phyloP scores from a whole-genome alignment of 2,113 vertebrate genomes.

The Caloenas nicobarica region DNA sequence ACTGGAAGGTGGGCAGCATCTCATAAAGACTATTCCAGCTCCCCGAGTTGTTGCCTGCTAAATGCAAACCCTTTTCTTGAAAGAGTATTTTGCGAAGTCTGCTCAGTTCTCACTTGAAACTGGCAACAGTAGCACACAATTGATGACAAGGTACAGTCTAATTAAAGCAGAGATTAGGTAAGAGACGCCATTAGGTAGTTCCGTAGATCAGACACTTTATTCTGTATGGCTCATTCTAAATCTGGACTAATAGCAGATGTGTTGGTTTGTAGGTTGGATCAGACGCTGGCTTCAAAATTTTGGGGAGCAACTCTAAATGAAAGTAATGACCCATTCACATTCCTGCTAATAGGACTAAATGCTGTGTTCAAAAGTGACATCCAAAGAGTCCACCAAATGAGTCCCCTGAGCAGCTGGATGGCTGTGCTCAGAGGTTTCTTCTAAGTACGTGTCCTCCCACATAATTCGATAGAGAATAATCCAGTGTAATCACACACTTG shows the following conservation, averaged over 20 bases:
- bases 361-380: background rate
- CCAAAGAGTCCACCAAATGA: background rate
- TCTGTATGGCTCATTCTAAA: background rate
- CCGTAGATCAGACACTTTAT: accelerated
- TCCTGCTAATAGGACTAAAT: background rate
- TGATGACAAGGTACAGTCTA: background rate
- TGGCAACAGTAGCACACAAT: accelerated
- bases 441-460: background rate
- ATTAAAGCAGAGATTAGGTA: too few species aligned
- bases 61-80: background rate
- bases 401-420: background rate
- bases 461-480: background rate
- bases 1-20: background rate
- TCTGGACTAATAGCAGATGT: background rate
- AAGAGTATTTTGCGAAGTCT: background rate
- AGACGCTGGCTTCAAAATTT: background rate
- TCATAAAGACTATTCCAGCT: background rate
- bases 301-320: background rate
- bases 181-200: background rate
- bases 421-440: background rate
- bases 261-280: background rate
- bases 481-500: background rate
- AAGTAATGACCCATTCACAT: background rate
- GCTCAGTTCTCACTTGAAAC: background rate
- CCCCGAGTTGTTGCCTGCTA: background rate